Base-by-base conservation (phyloP, 2,888 invertebrate genomes). In the Eumacrocentrus americanus region DNA sequence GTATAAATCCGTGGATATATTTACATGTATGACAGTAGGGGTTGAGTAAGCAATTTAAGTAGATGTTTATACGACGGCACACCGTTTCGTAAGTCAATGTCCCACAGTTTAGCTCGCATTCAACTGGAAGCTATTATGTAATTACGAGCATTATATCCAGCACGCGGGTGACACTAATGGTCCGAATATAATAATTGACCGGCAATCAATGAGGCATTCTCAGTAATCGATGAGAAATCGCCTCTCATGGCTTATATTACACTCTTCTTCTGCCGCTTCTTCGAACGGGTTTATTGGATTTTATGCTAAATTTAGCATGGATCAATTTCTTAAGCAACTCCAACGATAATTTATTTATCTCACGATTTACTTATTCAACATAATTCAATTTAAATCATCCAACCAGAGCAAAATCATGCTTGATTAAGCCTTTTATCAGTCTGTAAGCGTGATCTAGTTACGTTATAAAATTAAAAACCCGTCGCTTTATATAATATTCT, bases 121-220 rank as follows among this genome's bases (percentile, higher is more conserved):
- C 38, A 22, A 22, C 20, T 12, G 37, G 18, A 9, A 16, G 35
- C 44, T 20, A 55, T 62, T 64, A 62, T 46, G 58, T 62, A 64
- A 64, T 64, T 64, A 62, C 47, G 23, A 51, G 42, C 42, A 64
- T 62, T 60, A 64, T 51, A 58, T 55, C 29, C 5, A 46, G 22
- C 9, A 23, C 18, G 38, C 40, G 55, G 51, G 29, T 42, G 55
- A 64, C 51, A 40, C 52, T 60, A 51, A 64, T 54, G 44, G 54
- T 38, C 53, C 35, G 59, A 61, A 58, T 60, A 47, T 58, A 60
- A 64, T 64, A 58, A 64, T 64, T 47, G 42, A 51, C 37, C 47
- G 37, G 48, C 60, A 55, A 62, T 62, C 60, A 54, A 64, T 58
- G 37, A 58, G 50, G 37, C 34, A 62, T 58, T 59, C 29, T 51